Evolutionary conservation across 2,888 invertebrate species (phyloP), one percentile per base, ranked within the genome.

Genomic region (Tipula unca): DNA sequence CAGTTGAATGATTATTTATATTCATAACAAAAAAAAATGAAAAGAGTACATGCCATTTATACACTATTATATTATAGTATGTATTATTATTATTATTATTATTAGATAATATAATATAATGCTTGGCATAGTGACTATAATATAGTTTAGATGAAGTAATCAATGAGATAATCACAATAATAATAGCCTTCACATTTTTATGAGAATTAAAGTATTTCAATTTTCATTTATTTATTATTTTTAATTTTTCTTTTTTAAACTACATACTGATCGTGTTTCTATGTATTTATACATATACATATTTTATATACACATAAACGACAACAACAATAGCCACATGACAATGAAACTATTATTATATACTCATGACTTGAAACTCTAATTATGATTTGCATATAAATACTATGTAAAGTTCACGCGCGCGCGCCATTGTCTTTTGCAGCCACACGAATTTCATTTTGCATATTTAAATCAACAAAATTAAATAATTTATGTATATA

Each of bases 91-190:
- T 69, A 69, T 25, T 25, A 69, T n/a, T n/a, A n/a, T 14, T 42
- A 42, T 42, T 42, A 42, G 48, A 48, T 48, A 48, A 48, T 25
- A 25, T 48, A 39, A 39, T 48, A 17, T 48, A 48, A 17, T 48
- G 48, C 17, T 48, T 69, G 25, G 69, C 69, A 25, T 69, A 69
- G 69, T 69, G 69, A 69, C 25, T 69, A 48, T 17, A 39, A 48
- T 14, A 69, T 69, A 69, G 69, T 69, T 69, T 69, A 69, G 69
- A 69, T 69, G 25, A 69, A 69, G 69, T 69, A 69, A 69, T 69
- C 69, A 69, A 69, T 69, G 69, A 69, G 69, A 69, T 69, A 69
- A 69, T 69, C 69, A 69, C 69, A 69, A 69, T 69, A 69, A 69
- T 69, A 69, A 69, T 69, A 69, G 69, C 69, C 69, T 69, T 69